Evolutionary conservation across 2,113 vertebrate species (phyloP).

Genomic region (Calonectris borealis): DNA sequence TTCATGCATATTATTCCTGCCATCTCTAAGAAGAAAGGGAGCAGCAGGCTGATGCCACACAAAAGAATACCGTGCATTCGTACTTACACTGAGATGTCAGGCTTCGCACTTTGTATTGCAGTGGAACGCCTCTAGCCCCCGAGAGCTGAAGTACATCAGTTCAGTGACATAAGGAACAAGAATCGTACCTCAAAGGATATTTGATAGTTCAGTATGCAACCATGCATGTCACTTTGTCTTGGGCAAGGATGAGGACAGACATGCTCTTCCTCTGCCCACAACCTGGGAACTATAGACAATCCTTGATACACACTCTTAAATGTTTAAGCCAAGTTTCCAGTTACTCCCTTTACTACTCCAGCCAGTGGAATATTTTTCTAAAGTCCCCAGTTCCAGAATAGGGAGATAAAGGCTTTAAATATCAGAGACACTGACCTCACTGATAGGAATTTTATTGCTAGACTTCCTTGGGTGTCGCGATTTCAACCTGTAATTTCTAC

Average conservation of each 20-base stretch:
- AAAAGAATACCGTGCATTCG: neutral
- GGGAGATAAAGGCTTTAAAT: neutral
- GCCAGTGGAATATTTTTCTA: neutral
- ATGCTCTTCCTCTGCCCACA: neutral
- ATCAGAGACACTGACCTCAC: neutral
- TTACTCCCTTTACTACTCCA: neutral
- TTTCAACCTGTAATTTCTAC: neutral
- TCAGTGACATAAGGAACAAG: neutral
- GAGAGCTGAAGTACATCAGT: neutral
- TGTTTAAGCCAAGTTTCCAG: neutral
- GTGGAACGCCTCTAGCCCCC: neutral
- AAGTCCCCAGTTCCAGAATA: neutral
- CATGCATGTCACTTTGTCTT: neutral
- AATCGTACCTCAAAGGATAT: neutral
- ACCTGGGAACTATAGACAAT: neutral
- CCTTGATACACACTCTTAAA: neutral
- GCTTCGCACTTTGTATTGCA: neutral
- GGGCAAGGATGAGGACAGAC: neutral
- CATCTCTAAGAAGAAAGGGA: neutral
- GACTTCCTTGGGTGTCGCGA: neutral
- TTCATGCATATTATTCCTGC: neutral
- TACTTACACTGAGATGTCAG: neutral
- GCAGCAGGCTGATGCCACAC: neutral
- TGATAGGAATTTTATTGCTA: neutral
- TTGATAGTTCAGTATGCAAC: neutral